phyloP scores from a whole-genome alignment of 2,797 vertebrate species.

The Acanthurus lineatus region DNA sequence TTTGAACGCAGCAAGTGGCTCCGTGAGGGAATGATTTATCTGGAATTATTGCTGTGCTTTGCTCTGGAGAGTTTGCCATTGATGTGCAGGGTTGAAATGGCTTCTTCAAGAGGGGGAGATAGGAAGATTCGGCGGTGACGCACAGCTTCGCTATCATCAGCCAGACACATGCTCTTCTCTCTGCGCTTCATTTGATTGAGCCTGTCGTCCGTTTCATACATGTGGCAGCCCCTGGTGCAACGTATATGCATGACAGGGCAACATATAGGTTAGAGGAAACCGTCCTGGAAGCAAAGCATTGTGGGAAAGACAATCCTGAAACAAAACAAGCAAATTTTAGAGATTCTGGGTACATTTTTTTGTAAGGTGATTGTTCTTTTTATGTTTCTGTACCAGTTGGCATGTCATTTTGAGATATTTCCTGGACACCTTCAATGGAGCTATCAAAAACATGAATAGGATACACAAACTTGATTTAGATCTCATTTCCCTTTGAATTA shows the following conservation, averaged over 20 bases:
- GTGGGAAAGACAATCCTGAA: too few species aligned
- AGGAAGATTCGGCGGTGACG: slow-evolving; percentile 47
- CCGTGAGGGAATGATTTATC: slow-evolving; percentile 81
- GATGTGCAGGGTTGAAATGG: slow-evolving; percentile 82
- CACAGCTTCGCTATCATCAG: slow-evolving; percentile 50
- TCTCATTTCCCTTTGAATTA: slow-evolving; percentile 20
- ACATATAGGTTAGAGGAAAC: not conserved
- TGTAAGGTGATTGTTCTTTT: not conserved
- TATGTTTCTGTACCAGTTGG: not conserved
- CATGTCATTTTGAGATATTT: slow-evolving; percentile 28
- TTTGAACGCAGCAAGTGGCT: slow-evolving; percentile 83
- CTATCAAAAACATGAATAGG: slow-evolving; percentile 3
- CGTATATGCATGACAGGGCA: not conserved
- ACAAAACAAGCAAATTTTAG: too few species aligned
- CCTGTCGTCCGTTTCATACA: slow-evolving; percentile 31
- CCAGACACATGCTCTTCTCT: slow-evolving; percentile 35
- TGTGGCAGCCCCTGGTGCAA: not conserved
- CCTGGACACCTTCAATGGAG: not conserved
- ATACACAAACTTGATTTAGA: slow-evolving; percentile 16
- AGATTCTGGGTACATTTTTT: not conserved
- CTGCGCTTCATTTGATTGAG: slow-evolving; percentile 34
- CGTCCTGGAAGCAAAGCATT: too few species aligned
- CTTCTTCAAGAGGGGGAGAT: slow-evolving; percentile 72
- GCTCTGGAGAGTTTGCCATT: slow-evolving; percentile 79
- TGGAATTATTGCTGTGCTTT: slow-evolving; percentile 79